Evolutionary conservation across 2,113 vertebrate genomes (phyloP).

Genomic region (Zosterops hypoxanthus): DNA sequence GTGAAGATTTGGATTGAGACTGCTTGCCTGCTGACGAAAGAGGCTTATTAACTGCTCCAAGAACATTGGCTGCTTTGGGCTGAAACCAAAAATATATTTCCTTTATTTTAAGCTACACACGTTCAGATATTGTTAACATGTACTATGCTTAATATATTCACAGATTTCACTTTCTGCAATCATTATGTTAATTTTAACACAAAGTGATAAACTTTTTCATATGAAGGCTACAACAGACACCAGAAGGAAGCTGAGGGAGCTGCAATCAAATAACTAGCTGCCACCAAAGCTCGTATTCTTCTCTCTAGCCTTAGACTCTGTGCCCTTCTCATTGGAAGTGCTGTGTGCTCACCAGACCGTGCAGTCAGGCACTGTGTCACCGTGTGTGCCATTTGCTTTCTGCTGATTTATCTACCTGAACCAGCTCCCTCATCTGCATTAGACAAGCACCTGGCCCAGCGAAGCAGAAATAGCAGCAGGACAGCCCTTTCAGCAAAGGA

Average conservation of each 20-base stretch:
- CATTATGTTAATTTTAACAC: not conserved
- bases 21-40: conserved; percentile 94
- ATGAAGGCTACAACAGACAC: not conserved
- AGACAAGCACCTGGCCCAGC: not conserved
- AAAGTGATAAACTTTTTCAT: not conserved
- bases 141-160: conserved; percentile 13
- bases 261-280: not conserved
- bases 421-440: not conserved
- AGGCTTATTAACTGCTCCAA: conserved; percentile 98
- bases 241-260: not conserved
- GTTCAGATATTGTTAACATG: conserved; percentile 21
- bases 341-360: not conserved
- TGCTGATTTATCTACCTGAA: not conserved
- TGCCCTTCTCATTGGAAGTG: not conserved
- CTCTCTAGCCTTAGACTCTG: not conserved
- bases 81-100: conserved; percentile 74
- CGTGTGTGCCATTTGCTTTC: not conserved
- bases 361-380: not conserved
- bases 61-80: conserved; percentile 97
- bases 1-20: conserved; percentile 93
- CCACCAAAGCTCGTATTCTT: not conserved
- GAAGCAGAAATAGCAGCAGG: not conserved
- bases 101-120: conserved; percentile 53
- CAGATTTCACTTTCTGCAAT: conserved; percentile 1
- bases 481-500: not conserved